Conservation (phyloP, 2,797 vertebrate genomes). For the Phoxinus dragarum region DNA sequence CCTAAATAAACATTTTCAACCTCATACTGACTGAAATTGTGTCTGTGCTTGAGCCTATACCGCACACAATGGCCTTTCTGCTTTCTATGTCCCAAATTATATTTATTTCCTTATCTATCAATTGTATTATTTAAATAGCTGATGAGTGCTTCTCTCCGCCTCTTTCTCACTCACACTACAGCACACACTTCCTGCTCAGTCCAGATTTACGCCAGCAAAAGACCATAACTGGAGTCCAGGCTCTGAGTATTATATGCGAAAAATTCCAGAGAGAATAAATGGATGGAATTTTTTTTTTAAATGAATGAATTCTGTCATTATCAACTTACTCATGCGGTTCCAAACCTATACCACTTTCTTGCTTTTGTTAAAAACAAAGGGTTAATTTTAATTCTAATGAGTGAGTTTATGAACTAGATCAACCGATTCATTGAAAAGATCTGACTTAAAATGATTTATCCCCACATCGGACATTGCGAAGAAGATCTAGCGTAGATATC, state of each 20-base stretch:
- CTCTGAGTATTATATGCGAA: conserved; percentile 28
- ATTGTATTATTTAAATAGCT: conserved; percentile 39
- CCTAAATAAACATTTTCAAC: conserved; percentile 18
- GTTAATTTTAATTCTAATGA: too few relatives aligned
- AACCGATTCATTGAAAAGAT: not conserved
- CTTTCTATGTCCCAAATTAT: conserved; percentile 30
- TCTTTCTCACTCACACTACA: not conserved
- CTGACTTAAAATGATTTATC: not conserved
- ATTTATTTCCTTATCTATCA: conserved; percentile 48
- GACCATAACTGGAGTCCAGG: conserved; percentile 8
- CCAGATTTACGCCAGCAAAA: conserved; percentile 11
- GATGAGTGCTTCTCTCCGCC: not conserved
- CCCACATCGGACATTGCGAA: not conserved
- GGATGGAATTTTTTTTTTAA: not conserved
- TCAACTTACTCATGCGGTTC: not conserved
- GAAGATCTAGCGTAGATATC: not conserved
- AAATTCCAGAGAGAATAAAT: conserved; percentile 5
- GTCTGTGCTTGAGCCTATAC: not conserved
- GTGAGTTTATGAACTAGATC: not conserved
- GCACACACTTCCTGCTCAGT: not conserved
- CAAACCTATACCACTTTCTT: not conserved
- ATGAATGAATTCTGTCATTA: not conserved
- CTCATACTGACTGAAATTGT: not conserved
- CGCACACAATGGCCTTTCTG: not conserved
- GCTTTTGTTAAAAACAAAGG: not conserved